Conservation (phyloP, 2,888 invertebrate genomes). For the Crepidodera aurea region DNA sequence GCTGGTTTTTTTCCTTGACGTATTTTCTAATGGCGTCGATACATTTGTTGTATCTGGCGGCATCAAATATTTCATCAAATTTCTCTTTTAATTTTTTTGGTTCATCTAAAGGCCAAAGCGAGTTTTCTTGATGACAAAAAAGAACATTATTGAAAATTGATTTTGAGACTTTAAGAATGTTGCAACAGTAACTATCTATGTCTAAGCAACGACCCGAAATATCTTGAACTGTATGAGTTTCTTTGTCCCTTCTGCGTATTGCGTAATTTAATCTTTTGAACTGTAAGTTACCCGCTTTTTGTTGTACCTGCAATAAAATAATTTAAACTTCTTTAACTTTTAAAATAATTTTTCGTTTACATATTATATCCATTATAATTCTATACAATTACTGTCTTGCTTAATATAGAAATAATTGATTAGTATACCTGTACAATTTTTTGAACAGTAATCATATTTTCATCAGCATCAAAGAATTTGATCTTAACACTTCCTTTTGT, state of each 20-base stretch:
- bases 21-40: slow-evolving; percentile 77
- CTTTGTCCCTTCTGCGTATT: slow-evolving; percentile 57
- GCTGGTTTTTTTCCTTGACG: slow-evolving; percentile 67
- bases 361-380: too few species aligned
- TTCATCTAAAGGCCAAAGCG: slow-evolving; percentile 95
- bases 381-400: too few species aligned
- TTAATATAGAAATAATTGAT: neutral
- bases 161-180: slow-evolving; percentile 85
- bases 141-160: slow-evolving; percentile 95
- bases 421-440: slow-evolving; percentile 61
- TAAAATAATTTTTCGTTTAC: too few species aligned
- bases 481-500: slow-evolving; percentile 61
- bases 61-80: slow-evolving; percentile 98
- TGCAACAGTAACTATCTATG: slow-evolving; percentile 75
- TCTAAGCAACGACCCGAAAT: slow-evolving; percentile 75
- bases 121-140: slow-evolving; percentile 99
- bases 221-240: slow-evolving; percentile 56
- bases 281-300: slow-evolving; percentile 28
- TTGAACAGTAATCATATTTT: slow-evolving; percentile 67
- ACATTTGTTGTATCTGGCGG: slow-evolving; percentile 90
- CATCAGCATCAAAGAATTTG: slow-evolving; percentile 56
- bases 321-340: neutral
- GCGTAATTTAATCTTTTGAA: slow-evolving; percentile 62
- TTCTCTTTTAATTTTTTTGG: slow-evolving; percentile 91
- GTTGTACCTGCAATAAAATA: neutral